phyloP scores from a whole-genome alignment of 2,888 invertebrate species.

The Megastigmus dorsalis region DNA sequence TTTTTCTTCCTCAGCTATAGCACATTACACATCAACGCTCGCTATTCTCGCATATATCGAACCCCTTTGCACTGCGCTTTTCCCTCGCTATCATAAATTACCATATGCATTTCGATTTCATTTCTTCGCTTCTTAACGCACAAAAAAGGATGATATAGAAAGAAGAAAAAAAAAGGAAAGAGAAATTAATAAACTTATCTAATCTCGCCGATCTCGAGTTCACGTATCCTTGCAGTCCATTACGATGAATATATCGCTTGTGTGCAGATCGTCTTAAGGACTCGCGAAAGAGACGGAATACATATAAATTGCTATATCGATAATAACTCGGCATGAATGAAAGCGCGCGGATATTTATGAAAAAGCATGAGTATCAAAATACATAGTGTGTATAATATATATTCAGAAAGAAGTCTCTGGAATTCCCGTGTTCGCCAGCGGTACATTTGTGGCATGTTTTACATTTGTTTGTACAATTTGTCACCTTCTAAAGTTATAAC shows the following conservation, averaged over 20 bases:
- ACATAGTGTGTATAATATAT: constrained; percentile 15
- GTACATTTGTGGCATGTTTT: background rate
- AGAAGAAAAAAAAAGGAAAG: too few species aligned
- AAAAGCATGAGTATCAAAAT: constrained; percentile 24
- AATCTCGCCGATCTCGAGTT: background rate
- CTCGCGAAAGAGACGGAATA: background rate
- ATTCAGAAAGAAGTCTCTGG: background rate
- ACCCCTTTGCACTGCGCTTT: too few species aligned
- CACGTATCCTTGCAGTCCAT: too few species aligned
- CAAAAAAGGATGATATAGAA: too few species aligned
- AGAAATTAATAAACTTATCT: background rate
- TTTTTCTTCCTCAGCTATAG: too few species aligned
- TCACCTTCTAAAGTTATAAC: too few species aligned
- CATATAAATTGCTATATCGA: background rate
- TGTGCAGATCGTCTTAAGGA: too few species aligned
- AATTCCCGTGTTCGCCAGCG: too few species aligned
- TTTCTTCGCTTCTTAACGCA: too few species aligned
- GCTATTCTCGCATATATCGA: background rate
- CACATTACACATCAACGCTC: too few species aligned
- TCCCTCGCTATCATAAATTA: constrained; percentile 21
- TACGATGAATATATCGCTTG: too few species aligned
- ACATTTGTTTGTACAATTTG: constrained; percentile 14
- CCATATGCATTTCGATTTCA: too few species aligned
- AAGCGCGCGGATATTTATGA: background rate
- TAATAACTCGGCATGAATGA: background rate